phyloP scores from a whole-genome alignment of 1,140 invertebrate genomes.

The Ridgeia piscesae region DNA sequence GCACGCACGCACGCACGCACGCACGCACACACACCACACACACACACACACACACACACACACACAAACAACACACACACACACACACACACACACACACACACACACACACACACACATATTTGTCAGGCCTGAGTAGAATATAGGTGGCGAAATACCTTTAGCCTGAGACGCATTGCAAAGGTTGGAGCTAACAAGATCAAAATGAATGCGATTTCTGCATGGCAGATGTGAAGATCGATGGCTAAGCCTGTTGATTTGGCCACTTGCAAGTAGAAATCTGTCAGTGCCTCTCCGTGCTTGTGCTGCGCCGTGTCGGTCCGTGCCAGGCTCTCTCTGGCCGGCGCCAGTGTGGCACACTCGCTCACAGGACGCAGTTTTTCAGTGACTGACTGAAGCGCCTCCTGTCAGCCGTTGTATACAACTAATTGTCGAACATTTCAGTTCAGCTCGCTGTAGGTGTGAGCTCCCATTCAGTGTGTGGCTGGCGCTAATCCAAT shows the following conservation, averaged over 20 bases:
- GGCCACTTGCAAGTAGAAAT: slow-evolving; percentile 4
- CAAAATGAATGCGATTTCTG: slow-evolving; percentile 1
- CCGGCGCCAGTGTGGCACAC: not conserved
- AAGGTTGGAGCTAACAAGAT: slow-evolving; percentile 1
- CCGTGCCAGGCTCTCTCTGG: not conserved
- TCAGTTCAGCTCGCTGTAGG: not conserved
- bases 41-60: not conserved
- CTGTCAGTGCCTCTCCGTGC: not conserved
- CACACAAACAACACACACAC: not conserved
- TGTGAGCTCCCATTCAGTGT: not conserved
- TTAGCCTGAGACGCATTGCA: not conserved
- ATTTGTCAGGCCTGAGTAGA: not conserved
- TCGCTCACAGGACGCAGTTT: not conserved
- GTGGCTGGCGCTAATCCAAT: not conserved
- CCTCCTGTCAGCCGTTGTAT: not conserved
- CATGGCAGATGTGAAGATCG: not conserved
- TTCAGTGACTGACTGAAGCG: not conserved
- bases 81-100: not conserved
- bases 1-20: too few species aligned
- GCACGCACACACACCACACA: not conserved
- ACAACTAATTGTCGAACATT: not conserved
- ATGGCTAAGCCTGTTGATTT: not conserved
- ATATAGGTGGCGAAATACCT: not conserved
- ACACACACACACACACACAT: not conserved
- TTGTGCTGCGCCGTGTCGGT: not conserved